Base-by-base conservation (phyloP, 2,797 vertebrate species). In the Chelon auratus region DNA sequence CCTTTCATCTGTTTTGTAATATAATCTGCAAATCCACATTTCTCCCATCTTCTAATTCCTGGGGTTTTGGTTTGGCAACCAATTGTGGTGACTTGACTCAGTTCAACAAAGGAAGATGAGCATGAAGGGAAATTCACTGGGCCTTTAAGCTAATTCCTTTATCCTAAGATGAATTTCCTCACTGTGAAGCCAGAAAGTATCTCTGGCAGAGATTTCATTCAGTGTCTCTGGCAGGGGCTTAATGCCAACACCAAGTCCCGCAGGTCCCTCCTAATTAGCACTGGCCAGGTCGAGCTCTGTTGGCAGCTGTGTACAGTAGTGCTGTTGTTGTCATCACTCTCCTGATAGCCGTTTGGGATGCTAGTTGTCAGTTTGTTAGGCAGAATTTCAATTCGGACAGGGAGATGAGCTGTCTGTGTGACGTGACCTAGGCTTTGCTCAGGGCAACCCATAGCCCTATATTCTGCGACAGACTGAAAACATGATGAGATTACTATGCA, bases 321-420 rank as follows among this genome's bases (percentile, higher is more conserved):
- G 69, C 65, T 77, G 70, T 42, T 59, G 52, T 37, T 53, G 72
- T 79, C 65, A 39, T 77, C 56, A 58, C 58, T 70, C 72, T 65
- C 15, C 69, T 74, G 62, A 58, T 73, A 37, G 63, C 57, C 77
- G 64, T 68, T 62, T 72, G 51, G 83, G 64, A 33, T 9, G 56
- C 13, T 59, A 26, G 67, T 48, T 80, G 75, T 78, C 82, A 83
- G 68, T 84, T 86, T 85, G 83, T 86, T 86, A 65, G 62, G 39
- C 68, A 64, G 72, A 80, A 81, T 87, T 81, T 78, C 65, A 69
- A 78, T 87, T 84, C 77, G 58, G 79, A 76, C 59, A 58, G 18
- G 64, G 62, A 84, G 82, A 87, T 51, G 81, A 84, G 79, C 72
- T 77, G 89, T 83, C 80, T 71, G 60, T n/a, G 24, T 70, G 73